A percentile compares a stretch with the other conserved stretches of the same genome.
phyloP scores from a whole-genome alignment of 2,113 vertebrate species.

The Erinaceus europaeus region DNA sequence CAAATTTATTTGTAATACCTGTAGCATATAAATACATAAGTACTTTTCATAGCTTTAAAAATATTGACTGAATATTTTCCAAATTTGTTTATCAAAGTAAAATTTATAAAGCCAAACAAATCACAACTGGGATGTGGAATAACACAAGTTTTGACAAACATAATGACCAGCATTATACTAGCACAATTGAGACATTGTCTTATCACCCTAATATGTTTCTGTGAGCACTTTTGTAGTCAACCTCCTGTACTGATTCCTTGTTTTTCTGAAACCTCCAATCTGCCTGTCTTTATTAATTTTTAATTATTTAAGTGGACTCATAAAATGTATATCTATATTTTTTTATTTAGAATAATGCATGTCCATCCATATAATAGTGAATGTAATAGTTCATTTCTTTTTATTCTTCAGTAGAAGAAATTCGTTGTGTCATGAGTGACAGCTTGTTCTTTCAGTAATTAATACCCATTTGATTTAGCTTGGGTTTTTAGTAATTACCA shows the following conservation, averaged over 20 bases:
- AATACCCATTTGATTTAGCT: background rate
- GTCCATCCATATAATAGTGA: background rate
- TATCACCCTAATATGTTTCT: background rate
- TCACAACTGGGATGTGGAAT: background rate
- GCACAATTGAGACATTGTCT: no score
- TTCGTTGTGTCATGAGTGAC: background rate
- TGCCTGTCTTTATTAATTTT: no score
- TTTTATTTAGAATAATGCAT: background rate
- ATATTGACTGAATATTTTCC: background rate
- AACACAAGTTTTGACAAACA: background rate
- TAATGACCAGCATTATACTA: background rate
- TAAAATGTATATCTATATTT: background rate
- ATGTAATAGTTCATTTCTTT: background rate
- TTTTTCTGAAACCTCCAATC: background rate
- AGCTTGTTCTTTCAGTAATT: background rate
- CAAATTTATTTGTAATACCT: no score
- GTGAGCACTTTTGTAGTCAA: background rate
- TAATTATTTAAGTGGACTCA: background rate
- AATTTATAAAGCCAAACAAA: background rate
- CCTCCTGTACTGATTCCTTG: background rate
- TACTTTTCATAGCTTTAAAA: no score
- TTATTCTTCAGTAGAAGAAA: background rate
- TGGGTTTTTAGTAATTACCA: background rate
- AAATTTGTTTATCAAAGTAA: background rate
- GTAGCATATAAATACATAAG: no score